Evolutionary conservation across 64 coral and sea anemone species (phyloP).

Genomic region (Acropora yongei): DNA sequence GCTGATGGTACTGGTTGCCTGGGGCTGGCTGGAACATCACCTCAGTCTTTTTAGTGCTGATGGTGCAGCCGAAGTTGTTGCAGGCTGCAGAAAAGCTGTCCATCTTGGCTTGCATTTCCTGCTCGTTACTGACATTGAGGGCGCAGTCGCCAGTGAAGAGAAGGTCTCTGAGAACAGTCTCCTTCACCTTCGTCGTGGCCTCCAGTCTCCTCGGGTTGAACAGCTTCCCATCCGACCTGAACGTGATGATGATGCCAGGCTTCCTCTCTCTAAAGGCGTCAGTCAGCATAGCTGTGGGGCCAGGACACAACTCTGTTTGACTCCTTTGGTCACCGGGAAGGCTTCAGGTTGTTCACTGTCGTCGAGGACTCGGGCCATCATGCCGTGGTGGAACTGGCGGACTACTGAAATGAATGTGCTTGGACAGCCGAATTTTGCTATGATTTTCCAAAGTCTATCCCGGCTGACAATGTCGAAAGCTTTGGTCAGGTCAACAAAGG

Average conservation of each 20-base stretch:
- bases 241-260: too few species aligned
- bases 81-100: neutral
- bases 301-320: slow-evolving; percentile 37
- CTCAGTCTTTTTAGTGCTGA: slow-evolving; percentile 62
- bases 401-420: too few species aligned
- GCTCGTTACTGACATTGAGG: slow-evolving; percentile 11
- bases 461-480: too few species aligned
- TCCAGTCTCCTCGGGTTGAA: slow-evolving; percentile 15
- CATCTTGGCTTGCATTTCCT: neutral
- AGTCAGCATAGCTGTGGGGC: slow-evolving; percentile 11
- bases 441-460: too few species aligned
- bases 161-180: slow-evolving; percentile 1
- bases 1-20: neutral
- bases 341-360: neutral
- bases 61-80: slow-evolving; percentile 39
- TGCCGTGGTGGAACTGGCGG: too few species aligned
- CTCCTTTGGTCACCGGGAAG: slow-evolving; percentile 33
- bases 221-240: neutral
- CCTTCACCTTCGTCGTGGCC: neutral
- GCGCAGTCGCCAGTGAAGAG: slow-evolving; percentile 37
- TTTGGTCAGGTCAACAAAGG: too few species aligned
- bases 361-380: too few species aligned
- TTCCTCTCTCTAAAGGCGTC: neutral
- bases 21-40: slow-evolving; percentile 25
- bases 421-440: too few species aligned